Conservation (phyloP, 2,113 vertebrate species). For the Hassar affinis region DNA sequence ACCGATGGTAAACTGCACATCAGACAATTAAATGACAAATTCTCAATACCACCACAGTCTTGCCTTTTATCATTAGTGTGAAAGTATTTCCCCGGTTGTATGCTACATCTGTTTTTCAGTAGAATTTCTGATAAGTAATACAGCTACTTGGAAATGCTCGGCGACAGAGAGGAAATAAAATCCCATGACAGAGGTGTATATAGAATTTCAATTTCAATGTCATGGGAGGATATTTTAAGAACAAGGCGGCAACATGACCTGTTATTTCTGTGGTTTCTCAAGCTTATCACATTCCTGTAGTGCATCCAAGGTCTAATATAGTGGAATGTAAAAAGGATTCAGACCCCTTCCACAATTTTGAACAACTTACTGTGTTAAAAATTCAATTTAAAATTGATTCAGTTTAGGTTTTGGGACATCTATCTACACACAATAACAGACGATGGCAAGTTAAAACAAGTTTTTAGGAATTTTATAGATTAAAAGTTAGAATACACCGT, state of each 20-base stretch:
- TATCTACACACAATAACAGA: neutral
- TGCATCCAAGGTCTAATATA: neutral
- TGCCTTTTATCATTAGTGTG: neutral
- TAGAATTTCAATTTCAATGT: slow-evolving; percentile 6
- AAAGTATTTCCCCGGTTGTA: neutral
- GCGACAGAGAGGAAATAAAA: neutral
- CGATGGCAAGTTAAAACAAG: neutral
- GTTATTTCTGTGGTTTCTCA: slow-evolving; percentile 17
- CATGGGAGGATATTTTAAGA: slow-evolving; percentile 5
- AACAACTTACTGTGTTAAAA: neutral
- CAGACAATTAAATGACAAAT: neutral
- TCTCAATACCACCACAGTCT: neutral
- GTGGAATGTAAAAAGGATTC: neutral
- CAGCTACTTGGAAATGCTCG: neutral
- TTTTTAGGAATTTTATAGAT: neutral
- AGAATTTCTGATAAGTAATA: neutral
- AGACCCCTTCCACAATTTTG: neutral
- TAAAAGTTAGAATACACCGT: neutral
- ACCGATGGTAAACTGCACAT: no score
- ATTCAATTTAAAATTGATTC: neutral
- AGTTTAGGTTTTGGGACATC: neutral
- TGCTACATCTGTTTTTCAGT: neutral
- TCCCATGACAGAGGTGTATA: neutral
- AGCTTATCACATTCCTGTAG: slow-evolving; percentile 7
- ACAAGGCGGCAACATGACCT: neutral